A percentile compares a stretch with the other conserved stretches of the same genome.
These are phyloP conservation scores for Drosophila prostipennis DNA, from an alignment of 2,888 invertebrate genomes.

Conservation along the genomic window DNA sequence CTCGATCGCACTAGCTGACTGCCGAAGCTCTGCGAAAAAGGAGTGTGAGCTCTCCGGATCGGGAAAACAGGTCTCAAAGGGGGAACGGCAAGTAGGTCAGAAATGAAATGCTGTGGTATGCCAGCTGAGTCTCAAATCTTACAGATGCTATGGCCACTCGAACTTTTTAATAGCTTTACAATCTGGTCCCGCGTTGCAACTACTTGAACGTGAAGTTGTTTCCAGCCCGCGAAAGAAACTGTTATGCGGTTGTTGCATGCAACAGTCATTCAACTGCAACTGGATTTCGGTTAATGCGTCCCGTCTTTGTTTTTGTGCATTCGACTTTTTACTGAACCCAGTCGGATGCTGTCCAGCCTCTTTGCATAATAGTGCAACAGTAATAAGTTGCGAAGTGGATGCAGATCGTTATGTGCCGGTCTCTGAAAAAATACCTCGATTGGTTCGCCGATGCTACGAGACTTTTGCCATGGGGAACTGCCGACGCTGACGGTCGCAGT, in stretches of 20 bases:
- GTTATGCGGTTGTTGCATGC: slow-evolving; percentile 56
- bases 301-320: slow-evolving; percentile 19
- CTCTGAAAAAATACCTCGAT: too few species aligned
- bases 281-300: slow-evolving; percentile 77
- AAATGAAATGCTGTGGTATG: not conserved
- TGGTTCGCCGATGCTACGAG: too few species aligned
- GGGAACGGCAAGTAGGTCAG: slow-evolving; percentile 18
- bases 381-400: too few species aligned
- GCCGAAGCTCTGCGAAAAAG: too few species aligned
- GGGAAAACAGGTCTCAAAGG: not conserved
- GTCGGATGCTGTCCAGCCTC: slow-evolving; percentile 46
- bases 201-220: not conserved
- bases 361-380: slow-evolving; percentile 71
- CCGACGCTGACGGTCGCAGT: too few species aligned
- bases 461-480: too few species aligned
- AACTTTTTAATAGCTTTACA: slow-evolving; percentile 58
- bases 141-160: slow-evolving; percentile 18
- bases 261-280: slow-evolving; percentile 76
- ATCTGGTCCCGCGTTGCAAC: slow-evolving; percentile 34
- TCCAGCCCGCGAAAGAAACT: slow-evolving; percentile 36
- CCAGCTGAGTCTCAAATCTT: not conserved
- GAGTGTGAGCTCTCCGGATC: not conserved
- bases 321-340: slow-evolving; percentile 6
- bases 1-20: too few species aligned
- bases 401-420: too few species aligned